These are phyloP conservation scores for Canis aureus DNA, from an alignment of 2,113 vertebrate genomes.

Conservation along the genomic window DNA sequence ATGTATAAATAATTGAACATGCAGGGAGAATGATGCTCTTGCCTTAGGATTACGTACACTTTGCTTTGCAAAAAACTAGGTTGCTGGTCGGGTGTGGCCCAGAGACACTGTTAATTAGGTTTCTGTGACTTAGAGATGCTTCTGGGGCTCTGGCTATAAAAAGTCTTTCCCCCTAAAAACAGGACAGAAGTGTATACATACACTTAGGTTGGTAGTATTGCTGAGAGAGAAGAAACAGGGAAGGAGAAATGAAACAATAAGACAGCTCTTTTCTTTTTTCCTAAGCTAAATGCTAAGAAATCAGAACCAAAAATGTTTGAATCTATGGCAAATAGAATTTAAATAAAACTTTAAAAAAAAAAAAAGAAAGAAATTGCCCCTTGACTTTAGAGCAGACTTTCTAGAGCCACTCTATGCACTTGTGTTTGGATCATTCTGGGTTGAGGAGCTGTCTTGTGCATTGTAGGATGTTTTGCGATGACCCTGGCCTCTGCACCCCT, in stretches of 20 bases:
- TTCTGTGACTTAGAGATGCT: constrained; percentile 61
- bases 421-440: neutral
- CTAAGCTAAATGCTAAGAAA: neutral
- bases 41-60: neutral
- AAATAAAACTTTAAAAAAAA: no score
- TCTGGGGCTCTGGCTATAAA: constrained; percentile 53
- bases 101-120: constrained; percentile 55
- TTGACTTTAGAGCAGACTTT: neutral
- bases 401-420: neutral
- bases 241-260: neutral
- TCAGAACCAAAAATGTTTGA: neutral
- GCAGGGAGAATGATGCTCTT: neutral
- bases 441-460: neutral
- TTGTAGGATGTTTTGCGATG: no score
- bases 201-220: neutral
- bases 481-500: neutral
- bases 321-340: no score
- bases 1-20: neutral
- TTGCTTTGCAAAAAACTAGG: constrained; percentile 43
- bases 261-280: neutral
- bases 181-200: neutral
- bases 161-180: constrained; percentile 54
- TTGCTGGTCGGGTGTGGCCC: neutral
- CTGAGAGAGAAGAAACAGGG: neutral
- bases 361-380: neutral